A percentile compares a stretch with the other conserved stretches of the same genome.
Evolutionary conservation across 2,113 vertebrate genomes (phyloP).

Genomic region (Chlorodrepanis virens): DNA sequence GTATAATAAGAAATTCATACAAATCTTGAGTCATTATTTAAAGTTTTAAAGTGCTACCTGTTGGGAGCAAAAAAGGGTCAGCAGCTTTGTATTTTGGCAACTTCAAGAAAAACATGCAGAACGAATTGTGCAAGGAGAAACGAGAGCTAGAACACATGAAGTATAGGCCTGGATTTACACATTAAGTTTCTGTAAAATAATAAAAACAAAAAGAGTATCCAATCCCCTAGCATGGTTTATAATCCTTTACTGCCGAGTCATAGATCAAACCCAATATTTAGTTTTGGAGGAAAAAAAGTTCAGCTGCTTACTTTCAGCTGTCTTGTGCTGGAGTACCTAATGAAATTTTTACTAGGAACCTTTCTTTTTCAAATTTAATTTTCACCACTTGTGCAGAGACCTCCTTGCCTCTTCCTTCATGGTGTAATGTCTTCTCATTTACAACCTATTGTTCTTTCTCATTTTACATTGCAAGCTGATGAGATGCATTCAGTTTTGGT

Average conservation of each 20-base stretch:
- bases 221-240: background rate
- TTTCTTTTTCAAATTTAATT: background rate
- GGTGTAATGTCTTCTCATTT: background rate
- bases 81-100: background rate
- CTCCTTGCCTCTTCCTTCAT: background rate
- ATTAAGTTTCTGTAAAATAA: background rate
- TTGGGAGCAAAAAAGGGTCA: background rate
- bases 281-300: background rate
- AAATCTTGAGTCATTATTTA: background rate
- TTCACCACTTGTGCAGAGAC: background rate
- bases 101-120: background rate
- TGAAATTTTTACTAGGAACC: background rate
- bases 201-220: background rate
- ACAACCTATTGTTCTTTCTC: background rate
- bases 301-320: background rate
- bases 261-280: background rate
- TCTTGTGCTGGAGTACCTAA: background rate
- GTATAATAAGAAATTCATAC: background rate
- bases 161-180: background rate
- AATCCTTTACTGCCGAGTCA: background rate
- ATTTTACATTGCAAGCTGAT: background rate
- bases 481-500: background rate
- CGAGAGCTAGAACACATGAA: background rate
- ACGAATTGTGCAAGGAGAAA: background rate
- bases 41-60: background rate